These are phyloP conservation scores for Girardia tigrina DNA, from an alignment of 2,888 invertebrate genomes.

Conservation along the genomic window DNA sequence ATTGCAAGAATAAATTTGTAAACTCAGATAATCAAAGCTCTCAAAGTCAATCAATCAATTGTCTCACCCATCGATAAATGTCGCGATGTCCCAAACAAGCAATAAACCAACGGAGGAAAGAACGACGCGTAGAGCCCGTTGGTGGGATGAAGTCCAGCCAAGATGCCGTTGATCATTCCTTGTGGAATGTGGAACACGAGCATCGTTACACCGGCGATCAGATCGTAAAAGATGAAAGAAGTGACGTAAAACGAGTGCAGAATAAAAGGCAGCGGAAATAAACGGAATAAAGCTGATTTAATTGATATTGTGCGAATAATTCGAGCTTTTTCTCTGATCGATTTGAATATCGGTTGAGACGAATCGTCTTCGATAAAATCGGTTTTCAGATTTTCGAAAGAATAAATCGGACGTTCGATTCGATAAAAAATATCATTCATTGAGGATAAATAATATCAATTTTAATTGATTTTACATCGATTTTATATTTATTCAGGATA, in stretches of 20 bases:
- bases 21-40: no score
- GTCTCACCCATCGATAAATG: slow-evolving; percentile 34
- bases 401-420: not conserved
- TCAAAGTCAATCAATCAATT: no score
- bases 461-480: no score
- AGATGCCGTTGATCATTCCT: slow-evolving; percentile 30
- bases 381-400: not conserved
- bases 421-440: not conserved
- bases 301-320: not conserved
- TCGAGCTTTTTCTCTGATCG: not conserved
- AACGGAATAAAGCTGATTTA: not conserved
- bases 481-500: no score
- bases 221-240: not conserved
- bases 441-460: no score
- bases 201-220: slow-evolving; percentile 32
- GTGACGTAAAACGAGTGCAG: not conserved
- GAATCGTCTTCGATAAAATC: not conserved
- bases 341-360: no score
- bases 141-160: slow-evolving; percentile 31
- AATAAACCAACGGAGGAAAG: slow-evolving; percentile 33
- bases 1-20: no score
- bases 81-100: slow-evolving; percentile 32
- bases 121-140: slow-evolving; percentile 36
- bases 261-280: not conserved
- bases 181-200: slow-evolving; percentile 31